Conservation (phyloP, 2,888 invertebrate genomes). For the Litoditis marina region DNA sequence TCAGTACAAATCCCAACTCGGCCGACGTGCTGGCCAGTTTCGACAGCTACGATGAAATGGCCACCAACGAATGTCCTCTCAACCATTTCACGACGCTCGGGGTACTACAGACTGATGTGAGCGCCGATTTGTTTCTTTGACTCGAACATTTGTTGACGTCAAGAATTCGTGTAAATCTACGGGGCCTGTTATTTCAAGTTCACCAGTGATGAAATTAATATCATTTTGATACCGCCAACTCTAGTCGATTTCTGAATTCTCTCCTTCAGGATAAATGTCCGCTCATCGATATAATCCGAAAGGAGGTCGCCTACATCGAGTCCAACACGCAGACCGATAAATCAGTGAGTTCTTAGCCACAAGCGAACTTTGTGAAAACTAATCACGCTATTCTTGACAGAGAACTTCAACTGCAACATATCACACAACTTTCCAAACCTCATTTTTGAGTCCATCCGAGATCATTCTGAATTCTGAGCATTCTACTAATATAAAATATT, state of each 20-base stretch:
- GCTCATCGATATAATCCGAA: slow-evolving; percentile 25
- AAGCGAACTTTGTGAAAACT: no score
- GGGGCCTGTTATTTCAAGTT: no score
- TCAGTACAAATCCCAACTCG: background rate
- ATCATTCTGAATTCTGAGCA: background rate
- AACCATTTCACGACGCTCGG: slow-evolving; percentile 43
- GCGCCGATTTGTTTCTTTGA: background rate
- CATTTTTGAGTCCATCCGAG: background rate
- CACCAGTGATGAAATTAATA: no score
- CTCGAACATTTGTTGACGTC: background rate
- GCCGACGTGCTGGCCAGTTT: slow-evolving; percentile 19
- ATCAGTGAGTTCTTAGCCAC: background rate
- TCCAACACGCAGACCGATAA: slow-evolving; percentile 34
- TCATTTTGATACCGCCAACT: no score
- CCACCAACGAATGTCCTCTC: slow-evolving; percentile 27
- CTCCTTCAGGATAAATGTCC: slow-evolving; percentile 40
- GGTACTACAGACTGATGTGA: slow-evolving; percentile 40
- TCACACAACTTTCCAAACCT: background rate
- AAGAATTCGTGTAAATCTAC: no score
- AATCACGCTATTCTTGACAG: no score
- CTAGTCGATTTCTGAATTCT: no score
- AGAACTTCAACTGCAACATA: background rate
- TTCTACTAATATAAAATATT: no score
- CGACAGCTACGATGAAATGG: slow-evolving; percentile 29
- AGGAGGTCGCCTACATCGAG: slow-evolving; percentile 24